A percentile compares a stretch with the other conserved stretches of the same genome.
These are phyloP conservation scores for Bruchidius siliquastri DNA, from an alignment of 2,888 invertebrate species.

Conservation along the genomic window DNA sequence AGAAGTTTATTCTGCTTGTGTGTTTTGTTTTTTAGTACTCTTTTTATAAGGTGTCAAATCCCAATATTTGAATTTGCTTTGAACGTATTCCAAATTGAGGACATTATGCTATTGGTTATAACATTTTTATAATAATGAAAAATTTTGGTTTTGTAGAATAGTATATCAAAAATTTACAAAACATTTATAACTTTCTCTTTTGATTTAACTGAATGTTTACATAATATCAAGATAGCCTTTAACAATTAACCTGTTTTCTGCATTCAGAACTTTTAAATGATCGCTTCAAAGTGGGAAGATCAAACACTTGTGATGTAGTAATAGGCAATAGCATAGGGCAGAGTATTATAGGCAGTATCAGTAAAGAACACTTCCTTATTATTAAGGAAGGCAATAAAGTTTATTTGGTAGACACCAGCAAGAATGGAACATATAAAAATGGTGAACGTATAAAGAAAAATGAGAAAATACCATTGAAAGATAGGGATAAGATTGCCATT, in stretches of 20 bases:
- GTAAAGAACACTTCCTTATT: conserved; percentile 58
- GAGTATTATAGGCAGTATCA: conserved; percentile 52
- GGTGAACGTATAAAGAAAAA: conserved; percentile 65
- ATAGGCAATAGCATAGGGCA: conserved; percentile 42
- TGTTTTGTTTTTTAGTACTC: not conserved
- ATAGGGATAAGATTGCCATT: conserved; percentile 14
- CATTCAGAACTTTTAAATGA: conserved; percentile 14
- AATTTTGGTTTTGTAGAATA: no score
- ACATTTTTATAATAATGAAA: no score
- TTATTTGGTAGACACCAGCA: conserved; percentile 64
- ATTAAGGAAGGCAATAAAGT: conserved; percentile 42
- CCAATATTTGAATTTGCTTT: no score
- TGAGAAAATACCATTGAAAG: conserved; percentile 41
- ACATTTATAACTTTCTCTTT: no score
- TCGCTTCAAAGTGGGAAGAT: conserved; percentile 21
- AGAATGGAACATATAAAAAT: conserved; percentile 84
- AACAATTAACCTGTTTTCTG: not conserved
- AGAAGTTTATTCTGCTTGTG: no score
- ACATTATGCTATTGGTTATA: no score
- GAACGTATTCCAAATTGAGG: no score
- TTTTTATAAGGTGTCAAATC: not conserved
- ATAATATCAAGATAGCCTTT: no score
- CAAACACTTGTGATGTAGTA: conserved; percentile 19
- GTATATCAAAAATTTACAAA: no score
- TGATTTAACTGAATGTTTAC: no score